Evolutionary conservation across 2,113 vertebrate genomes (phyloP).

Genomic region (Eira barbara): DNA sequence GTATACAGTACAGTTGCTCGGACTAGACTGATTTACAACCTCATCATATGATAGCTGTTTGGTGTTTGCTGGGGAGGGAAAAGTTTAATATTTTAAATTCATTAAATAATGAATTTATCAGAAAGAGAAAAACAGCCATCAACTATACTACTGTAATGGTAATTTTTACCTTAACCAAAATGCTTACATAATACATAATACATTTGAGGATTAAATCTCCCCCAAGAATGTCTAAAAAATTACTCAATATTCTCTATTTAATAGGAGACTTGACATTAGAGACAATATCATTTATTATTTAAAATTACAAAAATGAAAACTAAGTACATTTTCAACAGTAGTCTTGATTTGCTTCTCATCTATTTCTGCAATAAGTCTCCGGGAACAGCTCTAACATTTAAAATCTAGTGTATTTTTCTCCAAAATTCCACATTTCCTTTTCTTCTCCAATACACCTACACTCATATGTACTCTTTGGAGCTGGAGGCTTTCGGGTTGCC

Average conservation of each 20-base stretch:
- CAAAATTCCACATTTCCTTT: constrained; percentile 75
- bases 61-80: constrained; percentile 84
- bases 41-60: constrained; percentile 98
- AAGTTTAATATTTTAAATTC: constrained; percentile 47
- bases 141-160: constrained; percentile 28
- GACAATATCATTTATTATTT: constrained; percentile 50
- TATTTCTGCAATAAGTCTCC: constrained; percentile 77
- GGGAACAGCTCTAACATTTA: constrained; percentile 74
- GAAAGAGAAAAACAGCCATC: constrained; percentile 37
- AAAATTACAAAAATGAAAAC: constrained; percentile 76
- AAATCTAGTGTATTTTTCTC: constrained; percentile 73
- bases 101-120: neutral
- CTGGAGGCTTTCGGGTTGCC: constrained; percentile 98
- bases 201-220: constrained; percentile 41
- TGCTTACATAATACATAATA: constrained; percentile 29
- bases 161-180: constrained; percentile 54
- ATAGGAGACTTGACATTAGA: constrained; percentile 73
- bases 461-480: constrained; percentile 95
- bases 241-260: constrained; percentile 52
- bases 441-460: constrained; percentile 84
- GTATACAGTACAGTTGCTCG: constrained; percentile 98
- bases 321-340: constrained; percentile 77
- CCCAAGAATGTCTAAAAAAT: constrained; percentile 50
- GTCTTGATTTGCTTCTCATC: constrained; percentile 78
- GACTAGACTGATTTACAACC: constrained; percentile 97